A percentile compares a stretch with the other conserved stretches of the same genome.
Conservation (phyloP, 2,113 vertebrate species). For the Poeciliopsis turrubarensis region DNA sequence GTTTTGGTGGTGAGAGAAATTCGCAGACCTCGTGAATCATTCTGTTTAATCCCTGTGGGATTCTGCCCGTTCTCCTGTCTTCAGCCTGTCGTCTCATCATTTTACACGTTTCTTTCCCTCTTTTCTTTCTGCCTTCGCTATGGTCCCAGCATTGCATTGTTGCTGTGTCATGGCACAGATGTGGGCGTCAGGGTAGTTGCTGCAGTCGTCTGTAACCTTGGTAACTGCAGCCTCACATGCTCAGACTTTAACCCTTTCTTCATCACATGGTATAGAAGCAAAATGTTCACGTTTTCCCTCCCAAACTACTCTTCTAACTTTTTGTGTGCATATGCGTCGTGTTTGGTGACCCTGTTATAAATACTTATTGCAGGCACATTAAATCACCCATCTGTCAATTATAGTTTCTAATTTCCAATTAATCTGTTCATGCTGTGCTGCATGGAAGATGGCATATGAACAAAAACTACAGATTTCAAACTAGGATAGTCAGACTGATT, state of each 20-base stretch:
- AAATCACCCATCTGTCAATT: too few species aligned
- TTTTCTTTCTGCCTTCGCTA: conserved; percentile 33
- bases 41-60: conserved; percentile 68
- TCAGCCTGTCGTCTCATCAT: conserved; percentile 46
- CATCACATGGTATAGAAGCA: conserved; percentile 5
- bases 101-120: conserved; percentile 19
- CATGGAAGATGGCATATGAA: too few species aligned
- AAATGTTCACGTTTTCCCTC: not conserved
- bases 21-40: conserved; percentile 74
- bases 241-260: conserved; percentile 18
- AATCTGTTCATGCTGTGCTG: too few species aligned
- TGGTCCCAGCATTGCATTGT: conserved; percentile 34
- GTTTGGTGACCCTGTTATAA: too few species aligned
- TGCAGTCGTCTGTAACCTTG: conserved; percentile 68
- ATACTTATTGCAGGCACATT: too few species aligned
- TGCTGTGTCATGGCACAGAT: conserved; percentile 62
- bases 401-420: too few species aligned
- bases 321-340: too few species aligned
- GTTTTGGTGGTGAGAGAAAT: conserved; percentile 56
- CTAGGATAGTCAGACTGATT: too few species aligned
- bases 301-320: not conserved
- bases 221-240: conserved; percentile 66
- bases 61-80: conserved; percentile 12
- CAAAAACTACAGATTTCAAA: too few species aligned
- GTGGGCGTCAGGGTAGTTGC: conserved; percentile 47